These are phyloP conservation scores for Halocynthia roretzi DNA, from an alignment of 23 tunicate species.

Conservation along the genomic window DNA sequence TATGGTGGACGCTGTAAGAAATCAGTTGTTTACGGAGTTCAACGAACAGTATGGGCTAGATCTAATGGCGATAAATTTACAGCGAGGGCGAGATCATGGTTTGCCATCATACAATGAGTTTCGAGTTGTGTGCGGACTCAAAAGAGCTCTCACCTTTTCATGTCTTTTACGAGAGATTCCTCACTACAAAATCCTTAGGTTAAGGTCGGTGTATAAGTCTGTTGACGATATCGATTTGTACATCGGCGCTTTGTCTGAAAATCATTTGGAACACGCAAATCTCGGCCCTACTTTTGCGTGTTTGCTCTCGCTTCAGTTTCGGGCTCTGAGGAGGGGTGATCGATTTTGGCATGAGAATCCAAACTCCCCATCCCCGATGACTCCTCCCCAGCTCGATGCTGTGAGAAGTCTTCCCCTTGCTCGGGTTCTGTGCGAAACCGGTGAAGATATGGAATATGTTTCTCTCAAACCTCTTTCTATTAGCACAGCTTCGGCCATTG, in stretches of 20 bases:
- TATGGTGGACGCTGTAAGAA: constrained; percentile 41
- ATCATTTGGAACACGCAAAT: constrained; percentile 33
- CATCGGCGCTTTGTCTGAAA: constrained; percentile 59
- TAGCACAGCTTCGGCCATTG: too few species aligned
- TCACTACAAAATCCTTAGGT: background rate
- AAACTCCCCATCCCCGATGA: constrained; percentile 18
- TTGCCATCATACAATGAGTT: constrained; percentile 66
- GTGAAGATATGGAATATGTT: constrained; percentile 26
- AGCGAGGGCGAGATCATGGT: constrained; percentile 93
- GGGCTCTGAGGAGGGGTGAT: constrained; percentile 61
- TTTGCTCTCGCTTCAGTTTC: constrained; percentile 55
- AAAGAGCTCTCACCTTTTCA: constrained; percentile 29
- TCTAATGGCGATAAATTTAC: constrained; percentile 61
- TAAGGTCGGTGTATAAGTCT: constrained; percentile 20
- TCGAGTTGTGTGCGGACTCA: constrained; percentile 67
- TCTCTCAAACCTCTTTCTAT: background rate
- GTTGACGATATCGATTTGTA: constrained; percentile 77
- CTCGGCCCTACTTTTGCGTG: constrained; percentile 74
- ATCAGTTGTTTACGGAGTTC: constrained; percentile 38
- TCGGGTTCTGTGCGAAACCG: constrained; percentile 1
- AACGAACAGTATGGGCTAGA: constrained; percentile 1
- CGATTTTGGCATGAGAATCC: constrained; percentile 65
- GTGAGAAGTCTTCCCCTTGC: constrained; percentile 1
- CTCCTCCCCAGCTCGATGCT: background rate
- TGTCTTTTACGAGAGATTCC: constrained; percentile 43